Evolutionary conservation across 2,113 vertebrate species (phyloP).

Genomic region (Corynorhinus townsendii): DNA sequence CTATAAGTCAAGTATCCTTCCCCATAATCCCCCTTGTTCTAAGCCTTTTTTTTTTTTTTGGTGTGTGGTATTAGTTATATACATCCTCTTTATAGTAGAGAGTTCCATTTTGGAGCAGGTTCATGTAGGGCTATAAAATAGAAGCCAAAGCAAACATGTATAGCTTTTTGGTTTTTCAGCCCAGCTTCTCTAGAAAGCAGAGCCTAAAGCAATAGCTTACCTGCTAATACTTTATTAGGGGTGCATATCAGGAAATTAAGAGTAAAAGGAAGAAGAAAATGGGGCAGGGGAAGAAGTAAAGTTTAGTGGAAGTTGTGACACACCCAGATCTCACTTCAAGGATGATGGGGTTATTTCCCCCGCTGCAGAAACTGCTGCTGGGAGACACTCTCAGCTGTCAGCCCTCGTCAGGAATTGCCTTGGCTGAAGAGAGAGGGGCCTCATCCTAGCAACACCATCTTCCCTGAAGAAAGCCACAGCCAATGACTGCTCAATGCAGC

Average conservation of each 20-base stretch:
- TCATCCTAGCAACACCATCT: not conserved
- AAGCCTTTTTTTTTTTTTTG: not conserved
- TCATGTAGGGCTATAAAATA: not conserved
- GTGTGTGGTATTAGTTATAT: not conserved
- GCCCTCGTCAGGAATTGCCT: not conserved
- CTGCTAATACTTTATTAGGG: not conserved
- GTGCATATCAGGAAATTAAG: not conserved
- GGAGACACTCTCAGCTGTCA: not conserved
- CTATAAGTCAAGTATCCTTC: not conserved
- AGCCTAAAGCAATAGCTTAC: not conserved
- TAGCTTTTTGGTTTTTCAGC: not conserved
- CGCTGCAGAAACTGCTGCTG: not conserved
- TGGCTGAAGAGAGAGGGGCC: not conserved
- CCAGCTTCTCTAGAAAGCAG: not conserved
- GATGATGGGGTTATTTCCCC: not conserved
- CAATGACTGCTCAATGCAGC: not conserved
- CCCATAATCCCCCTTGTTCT: not conserved
- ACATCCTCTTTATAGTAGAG: not conserved
- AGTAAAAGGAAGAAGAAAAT: not conserved
- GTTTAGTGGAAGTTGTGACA: not conserved
- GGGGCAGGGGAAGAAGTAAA: not conserved
- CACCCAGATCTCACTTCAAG: not conserved
- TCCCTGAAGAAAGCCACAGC: not conserved
- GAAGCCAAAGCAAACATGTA: not conserved
- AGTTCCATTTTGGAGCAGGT: not conserved